Evolutionary conservation across 2,797 vertebrate genomes (phyloP), one percentile per base, ranked within the genome.

Genomic region (Megaceryle alcyon): DNA sequence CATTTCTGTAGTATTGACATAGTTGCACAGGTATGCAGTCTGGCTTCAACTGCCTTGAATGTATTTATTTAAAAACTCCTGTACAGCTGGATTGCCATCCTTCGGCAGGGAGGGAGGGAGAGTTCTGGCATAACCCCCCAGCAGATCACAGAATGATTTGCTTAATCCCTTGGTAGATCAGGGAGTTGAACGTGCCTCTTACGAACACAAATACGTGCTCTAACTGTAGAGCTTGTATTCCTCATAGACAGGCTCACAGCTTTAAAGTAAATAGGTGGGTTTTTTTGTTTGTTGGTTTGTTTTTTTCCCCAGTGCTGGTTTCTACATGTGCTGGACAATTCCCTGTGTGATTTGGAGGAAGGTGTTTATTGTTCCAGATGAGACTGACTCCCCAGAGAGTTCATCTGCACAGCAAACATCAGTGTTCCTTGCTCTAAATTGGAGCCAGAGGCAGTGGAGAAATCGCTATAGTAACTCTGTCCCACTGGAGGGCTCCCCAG

Each of bases 401-500:
- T 65, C 12, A 63, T 76, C 69, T 59, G 33, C 37, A 10, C 18
- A 18, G 54, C 22, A 51, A 56, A 37, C 37, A 10, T 10, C 41
- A 11, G 4, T 17, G 35, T 23, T 18, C 13, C 46, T 73, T 0
- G 1, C 43, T 77, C 12, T 9, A n/a, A 70, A 3, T 0, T 49
- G 72, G 54, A 90, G 43, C 56, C 63, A 41, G 71, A 77, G 54
- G 69, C 39, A 3, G 35, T 18, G 39, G 21, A 82, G 46, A 59
- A 93, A 57, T 37, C 3, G 94, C 89, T 83, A 7, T 95, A 66
- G 72, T 59, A 66, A 26, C 87, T 66, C 25, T 77, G 56, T 73
- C 72, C 96, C 94, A 94, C 96, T 95, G 91, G 96, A 95, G 94
- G 95, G 96, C 96, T 95, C 96, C 66, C 96, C 66, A 95, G 64